Percentiles rank a stretch among this genome's conserved stretches.
Conservation (phyloP, 2,888 invertebrate species). For the Exephanes ischioxanthus region DNA sequence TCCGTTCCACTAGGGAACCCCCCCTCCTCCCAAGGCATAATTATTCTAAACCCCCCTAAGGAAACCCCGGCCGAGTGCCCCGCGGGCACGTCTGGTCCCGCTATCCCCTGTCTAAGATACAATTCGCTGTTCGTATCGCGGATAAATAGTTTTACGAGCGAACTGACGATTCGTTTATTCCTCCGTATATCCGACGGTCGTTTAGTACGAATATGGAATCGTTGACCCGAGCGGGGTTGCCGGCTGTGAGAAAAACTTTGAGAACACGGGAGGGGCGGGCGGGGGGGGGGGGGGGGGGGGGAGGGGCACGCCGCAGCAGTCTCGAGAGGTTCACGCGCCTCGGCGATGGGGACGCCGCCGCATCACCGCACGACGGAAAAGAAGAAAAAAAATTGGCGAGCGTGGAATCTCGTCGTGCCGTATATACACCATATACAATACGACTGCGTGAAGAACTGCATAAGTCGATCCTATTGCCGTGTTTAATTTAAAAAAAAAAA, state of each 20-base stretch:
- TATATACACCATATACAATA: conserved; percentile 22
- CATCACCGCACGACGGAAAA: conserved; percentile 56
- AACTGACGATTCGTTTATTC: conserved; percentile 5
- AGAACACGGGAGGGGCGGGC: conserved; percentile 35
- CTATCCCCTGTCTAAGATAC: neutral
- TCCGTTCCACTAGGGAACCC: no score
- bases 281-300: conserved; percentile 48
- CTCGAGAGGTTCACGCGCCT: conserved; percentile 30
- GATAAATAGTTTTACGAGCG: neutral
- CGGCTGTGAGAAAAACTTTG: conserved; percentile 69
- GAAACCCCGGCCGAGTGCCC: no score
- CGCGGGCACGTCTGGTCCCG: no score
- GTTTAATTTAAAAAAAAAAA: conserved; percentile 6
- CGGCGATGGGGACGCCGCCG: conserved; percentile 26
- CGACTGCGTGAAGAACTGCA: conserved; percentile 11
- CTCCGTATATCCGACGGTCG: conserved; percentile 18
- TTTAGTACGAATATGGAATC: conserved; percentile 70
- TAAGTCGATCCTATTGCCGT: neutral
- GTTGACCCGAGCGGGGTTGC: conserved; percentile 72
- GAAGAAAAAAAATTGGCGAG: conserved; percentile 57
- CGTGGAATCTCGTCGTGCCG: conserved; percentile 60
- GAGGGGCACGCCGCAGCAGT: conserved; percentile 40
- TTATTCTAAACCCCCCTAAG: neutral
- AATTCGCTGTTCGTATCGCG: neutral
- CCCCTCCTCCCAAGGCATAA: neutral